Base-by-base conservation (phyloP, 2,113 vertebrate species). In the Mastomys coucha region DNA sequence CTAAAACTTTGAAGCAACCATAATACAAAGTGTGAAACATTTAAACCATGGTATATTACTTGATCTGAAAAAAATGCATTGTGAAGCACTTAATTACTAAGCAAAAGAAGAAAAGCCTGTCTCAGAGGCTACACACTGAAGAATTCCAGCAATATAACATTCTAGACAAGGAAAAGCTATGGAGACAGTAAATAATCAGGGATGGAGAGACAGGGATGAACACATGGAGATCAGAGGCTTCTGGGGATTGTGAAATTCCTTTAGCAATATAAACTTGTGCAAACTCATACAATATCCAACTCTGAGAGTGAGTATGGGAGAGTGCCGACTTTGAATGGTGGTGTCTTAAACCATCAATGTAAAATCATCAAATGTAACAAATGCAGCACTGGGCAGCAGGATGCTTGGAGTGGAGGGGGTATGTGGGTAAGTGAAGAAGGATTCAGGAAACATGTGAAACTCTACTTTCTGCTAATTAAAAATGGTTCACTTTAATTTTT, bases 111-210 rank as follows among this genome's bases (percentile, higher is more conserved):
- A 95, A 39, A 86, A 69, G 69, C 11, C 80, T 16, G 7, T 69
- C 11, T 91, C 42, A 94, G 85, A 72, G n/a, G 33, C 13, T 77
- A 28, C 1, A 60, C 42, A n/a, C 5, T 11, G 0, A 58, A 80
- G 24, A 10, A 45, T 65, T 90, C 75, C 67, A 56, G 19, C 22
- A 14, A 60, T 19, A 24, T 20, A 51, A 75, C 31, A 51, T 86
- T 80, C 20, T 82, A 16, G 77, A 77, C 93, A 85, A 93, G 33
- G 13, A 20, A 65, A 84, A 94, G 81, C 63, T 26, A 31, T 39
- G 77, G 75, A 77, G n/a, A 95, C 8, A 63, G 19, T 75, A 17
- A 69, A 90, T 89, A 75, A 85, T 70, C 6, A 53, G 73, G 65
- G 11, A 4, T 86, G 24, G 1, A 28, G 69, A 42, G 13, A 20